These are phyloP conservation scores for Euwallacea fornicatus DNA, from an alignment of 1,140 invertebrate species.

Conservation along the genomic window DNA sequence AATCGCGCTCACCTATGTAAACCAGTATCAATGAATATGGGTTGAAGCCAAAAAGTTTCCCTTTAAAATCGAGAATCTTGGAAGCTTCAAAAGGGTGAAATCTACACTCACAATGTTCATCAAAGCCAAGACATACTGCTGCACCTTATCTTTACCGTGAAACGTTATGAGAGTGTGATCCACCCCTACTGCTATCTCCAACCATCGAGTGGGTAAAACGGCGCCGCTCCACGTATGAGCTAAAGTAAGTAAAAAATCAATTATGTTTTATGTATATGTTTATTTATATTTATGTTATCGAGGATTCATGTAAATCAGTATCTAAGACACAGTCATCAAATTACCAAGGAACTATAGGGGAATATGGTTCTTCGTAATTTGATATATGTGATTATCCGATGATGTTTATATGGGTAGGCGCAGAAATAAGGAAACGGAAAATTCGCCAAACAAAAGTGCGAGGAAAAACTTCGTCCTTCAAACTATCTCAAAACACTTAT, in stretches of 20 bases:
- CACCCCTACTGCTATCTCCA: conserved; percentile 70
- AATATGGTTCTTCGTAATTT: too few species aligned
- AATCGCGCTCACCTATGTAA: conserved; percentile 66
- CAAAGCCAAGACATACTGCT: conserved; percentile 72
- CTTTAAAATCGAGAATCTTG: background rate
- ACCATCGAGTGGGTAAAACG: conserved; percentile 56
- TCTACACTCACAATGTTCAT: conserved; percentile 73
- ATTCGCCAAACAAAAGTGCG: too few species aligned
- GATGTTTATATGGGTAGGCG: too few species aligned
- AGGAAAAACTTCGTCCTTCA: too few species aligned
- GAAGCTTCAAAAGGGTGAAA: conserved; percentile 6
- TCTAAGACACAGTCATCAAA: too few species aligned
- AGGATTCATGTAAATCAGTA: too few species aligned
- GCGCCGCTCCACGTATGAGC: conserved; percentile 24
- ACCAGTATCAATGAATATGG: conserved; percentile 11
- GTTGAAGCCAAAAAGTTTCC: background rate
- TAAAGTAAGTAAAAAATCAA: conserved; percentile 13
- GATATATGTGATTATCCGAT: too few species aligned
- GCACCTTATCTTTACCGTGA: conserved; percentile 66
- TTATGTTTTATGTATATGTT: too few species aligned
- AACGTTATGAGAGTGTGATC: conserved; percentile 71
- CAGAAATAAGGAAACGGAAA: too few species aligned
- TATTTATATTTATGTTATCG: too few species aligned
- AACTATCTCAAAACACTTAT: too few species aligned
- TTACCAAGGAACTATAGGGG: too few species aligned